Evolutionary conservation across 2,888 invertebrate genomes (phyloP), one percentile per base, ranked within the genome.

Genomic region (Cyclophora punctaria): DNA sequence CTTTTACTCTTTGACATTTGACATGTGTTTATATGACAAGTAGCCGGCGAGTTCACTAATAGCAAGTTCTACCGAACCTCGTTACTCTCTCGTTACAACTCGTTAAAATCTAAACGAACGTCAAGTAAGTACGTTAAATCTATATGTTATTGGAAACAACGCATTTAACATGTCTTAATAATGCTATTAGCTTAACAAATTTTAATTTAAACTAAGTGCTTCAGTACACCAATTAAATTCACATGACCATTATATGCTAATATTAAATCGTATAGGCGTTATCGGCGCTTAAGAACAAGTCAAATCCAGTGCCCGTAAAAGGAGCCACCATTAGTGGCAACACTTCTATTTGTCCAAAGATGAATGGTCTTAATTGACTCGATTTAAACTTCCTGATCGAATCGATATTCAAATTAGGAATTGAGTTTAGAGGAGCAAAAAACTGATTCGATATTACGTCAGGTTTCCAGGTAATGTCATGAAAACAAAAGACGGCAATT

Each of bases 161-260:
- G 20, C 20, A 20, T 20, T 20, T 20, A 20, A 20, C 20, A 20
- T 20, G 20, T 20, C 20, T 20, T 20, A 20, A 20, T 20, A 20
- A 20, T 20, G 20, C 20, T 20, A 20, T 20, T 20, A 20, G 1
- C 20, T 20, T 1, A 20, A 20, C 20, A 20, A 20, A 20, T 20
- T 20, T 20, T 20, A 20, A 20, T 20, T 20, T 20, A 20, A 20
- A 20, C 20, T 20, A 20, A 20, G 20, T 20, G 20, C 20, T 20
- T 20, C 20, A 20, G 20, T 20, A 2, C 20, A 20, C 1, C 20
- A 20, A 20, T 20, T 20, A 20, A 20, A 20, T 7, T 47, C n/a
- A 44, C 54, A n/a, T 3, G 40, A 57, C 69, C 62, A 77, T 75
- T 76, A 73, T 73, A 78, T 77, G 78, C 65, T 65, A 79, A 79